These are phyloP conservation scores for Halcyon leucocephala DNA, from an alignment of 2,797 vertebrate genomes.

Conservation along the genomic window DNA sequence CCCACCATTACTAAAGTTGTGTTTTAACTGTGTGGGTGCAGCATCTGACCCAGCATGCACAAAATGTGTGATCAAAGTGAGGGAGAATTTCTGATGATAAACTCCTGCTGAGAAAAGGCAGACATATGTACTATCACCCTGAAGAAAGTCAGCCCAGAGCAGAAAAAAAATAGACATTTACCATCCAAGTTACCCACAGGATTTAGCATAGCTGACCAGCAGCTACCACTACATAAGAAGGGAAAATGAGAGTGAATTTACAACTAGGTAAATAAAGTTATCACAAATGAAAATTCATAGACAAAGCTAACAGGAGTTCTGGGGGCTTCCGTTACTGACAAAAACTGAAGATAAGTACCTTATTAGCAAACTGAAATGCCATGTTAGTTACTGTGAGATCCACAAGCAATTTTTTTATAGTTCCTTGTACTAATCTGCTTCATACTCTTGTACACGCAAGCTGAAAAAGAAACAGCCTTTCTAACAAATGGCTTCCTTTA, in stretches of 20 bases:
- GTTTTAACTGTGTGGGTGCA: neutral
- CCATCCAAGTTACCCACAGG: neutral
- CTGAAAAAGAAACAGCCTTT: neutral
- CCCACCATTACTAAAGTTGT: neutral
- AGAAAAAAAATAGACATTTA: neutral
- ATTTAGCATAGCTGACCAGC: neutral
- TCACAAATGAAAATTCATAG: neutral
- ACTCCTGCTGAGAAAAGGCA: neutral
- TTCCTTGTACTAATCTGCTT: neutral
- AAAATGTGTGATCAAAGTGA: neutral
- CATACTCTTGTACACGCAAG: neutral
- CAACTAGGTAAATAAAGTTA: neutral
- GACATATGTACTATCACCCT: neutral
- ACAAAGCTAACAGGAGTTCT: neutral
- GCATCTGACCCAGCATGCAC: neutral
- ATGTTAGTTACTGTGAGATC: neutral
- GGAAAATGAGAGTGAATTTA: neutral
- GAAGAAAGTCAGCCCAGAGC: neutral
- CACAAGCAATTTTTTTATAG: neutral
- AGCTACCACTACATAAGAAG: neutral
- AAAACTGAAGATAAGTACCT: neutral
- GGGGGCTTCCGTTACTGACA: neutral
- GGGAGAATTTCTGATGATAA: neutral
- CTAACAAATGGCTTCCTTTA: neutral
- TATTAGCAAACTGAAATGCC: neutral